Conservation (phyloP, 1,140 invertebrate species). For the Holotrichia oblita region DNA sequence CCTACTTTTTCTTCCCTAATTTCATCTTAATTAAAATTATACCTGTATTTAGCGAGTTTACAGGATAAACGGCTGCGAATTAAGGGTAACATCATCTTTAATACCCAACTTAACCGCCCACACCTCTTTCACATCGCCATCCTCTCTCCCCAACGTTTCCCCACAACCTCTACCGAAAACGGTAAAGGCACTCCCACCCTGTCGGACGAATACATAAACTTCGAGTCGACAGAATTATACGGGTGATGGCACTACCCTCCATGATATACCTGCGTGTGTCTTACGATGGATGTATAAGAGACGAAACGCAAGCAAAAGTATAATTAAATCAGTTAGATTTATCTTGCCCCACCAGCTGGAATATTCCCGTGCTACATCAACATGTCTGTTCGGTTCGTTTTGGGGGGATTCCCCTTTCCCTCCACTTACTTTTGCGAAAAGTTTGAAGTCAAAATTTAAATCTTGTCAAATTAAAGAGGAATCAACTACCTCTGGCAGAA, state of each 20-base stretch:
- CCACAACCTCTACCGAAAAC: neutral
- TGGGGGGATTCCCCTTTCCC: too few species aligned
- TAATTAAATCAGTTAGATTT: constrained; percentile 21
- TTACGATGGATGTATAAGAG: neutral
- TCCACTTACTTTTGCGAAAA: too few species aligned
- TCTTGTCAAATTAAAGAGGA: neutral
- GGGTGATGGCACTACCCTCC: neutral
- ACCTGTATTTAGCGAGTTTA: neutral
- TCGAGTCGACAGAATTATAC: neutral
- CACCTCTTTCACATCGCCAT: neutral
- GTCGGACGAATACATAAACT: neutral
- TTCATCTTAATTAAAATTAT: constrained; percentile 7
- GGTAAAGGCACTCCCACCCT: too few species aligned
- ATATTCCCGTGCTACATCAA: neutral
- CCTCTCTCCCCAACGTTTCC: neutral
- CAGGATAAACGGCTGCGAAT: constrained; percentile 9
- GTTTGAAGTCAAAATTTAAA: neutral
- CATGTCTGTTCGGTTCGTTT: too few species aligned
- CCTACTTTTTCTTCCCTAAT: neutral
- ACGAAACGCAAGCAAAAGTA: constrained; percentile 16
- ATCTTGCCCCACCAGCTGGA: constrained; percentile 4
- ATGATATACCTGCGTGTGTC: neutral
- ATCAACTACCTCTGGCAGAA: neutral
- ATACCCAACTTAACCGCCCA: neutral
- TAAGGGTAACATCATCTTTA: neutral